These are phyloP conservation scores for Nothocercus nigrocapillus DNA, from an alignment of 2,113 vertebrate genomes.

Conservation along the genomic window DNA sequence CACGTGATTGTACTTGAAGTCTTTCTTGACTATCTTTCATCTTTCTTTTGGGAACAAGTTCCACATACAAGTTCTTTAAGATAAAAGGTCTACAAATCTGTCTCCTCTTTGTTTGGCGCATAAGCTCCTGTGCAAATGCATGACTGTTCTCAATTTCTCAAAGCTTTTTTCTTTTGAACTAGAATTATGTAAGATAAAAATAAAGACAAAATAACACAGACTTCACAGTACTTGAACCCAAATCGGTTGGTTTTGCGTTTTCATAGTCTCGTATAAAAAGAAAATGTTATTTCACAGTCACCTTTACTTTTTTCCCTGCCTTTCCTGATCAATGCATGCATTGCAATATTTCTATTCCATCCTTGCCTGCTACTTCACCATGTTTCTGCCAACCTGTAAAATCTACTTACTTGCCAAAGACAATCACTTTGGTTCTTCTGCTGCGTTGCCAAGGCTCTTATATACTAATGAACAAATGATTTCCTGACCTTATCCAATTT, in stretches of 20 bases:
- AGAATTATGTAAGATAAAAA: background rate
- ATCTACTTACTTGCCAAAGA: background rate
- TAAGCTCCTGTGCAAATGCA: background rate
- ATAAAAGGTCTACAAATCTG: background rate
- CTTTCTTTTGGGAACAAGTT: background rate
- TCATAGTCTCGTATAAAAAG: background rate
- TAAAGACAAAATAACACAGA: background rate
- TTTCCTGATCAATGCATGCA: background rate
- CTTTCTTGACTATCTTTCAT: background rate
- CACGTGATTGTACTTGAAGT: background rate
- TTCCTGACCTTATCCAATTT: constrained; percentile 2
- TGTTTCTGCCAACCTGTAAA: background rate
- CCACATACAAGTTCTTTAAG: background rate
- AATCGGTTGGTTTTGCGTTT: background rate
- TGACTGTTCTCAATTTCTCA: background rate
- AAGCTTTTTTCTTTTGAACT: background rate
- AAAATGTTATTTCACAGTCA: background rate
- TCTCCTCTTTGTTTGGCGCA: background rate
- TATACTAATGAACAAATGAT: background rate
- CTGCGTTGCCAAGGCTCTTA: background rate
- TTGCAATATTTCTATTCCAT: background rate
- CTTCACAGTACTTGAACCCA: background rate
- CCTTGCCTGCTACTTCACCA: accelerated
- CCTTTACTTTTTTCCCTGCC: background rate
- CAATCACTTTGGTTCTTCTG: background rate